Evolutionary conservation across 2,888 invertebrate genomes (phyloP).

Genomic region (Agapostemon virescens): DNA sequence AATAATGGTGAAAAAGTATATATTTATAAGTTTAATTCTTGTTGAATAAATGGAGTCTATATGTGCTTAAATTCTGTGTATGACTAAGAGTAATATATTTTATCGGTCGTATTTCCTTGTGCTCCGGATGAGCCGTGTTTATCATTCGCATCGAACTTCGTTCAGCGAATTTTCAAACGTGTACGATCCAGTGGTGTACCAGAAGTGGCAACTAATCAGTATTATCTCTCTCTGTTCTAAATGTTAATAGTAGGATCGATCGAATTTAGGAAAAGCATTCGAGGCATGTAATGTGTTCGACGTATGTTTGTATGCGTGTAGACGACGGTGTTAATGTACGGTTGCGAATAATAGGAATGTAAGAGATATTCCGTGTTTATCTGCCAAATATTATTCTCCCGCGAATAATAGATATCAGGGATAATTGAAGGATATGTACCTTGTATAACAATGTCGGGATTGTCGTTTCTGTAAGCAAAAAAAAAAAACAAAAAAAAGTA

Average conservation of each 20-base stretch:
- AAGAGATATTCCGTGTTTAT: slow-evolving; percentile 52
- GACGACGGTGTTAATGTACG: slow-evolving; percentile 17
- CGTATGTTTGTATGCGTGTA: slow-evolving; percentile 43
- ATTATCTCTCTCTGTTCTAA: slow-evolving; percentile 61
- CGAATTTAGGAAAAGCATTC: slow-evolving; percentile 40
- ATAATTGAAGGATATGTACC: slow-evolving; percentile 18
- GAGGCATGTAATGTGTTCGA: slow-evolving; percentile 46
- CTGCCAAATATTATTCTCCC: slow-evolving; percentile 54
- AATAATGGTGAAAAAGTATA: background rate
- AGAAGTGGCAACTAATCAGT: slow-evolving; percentile 56
- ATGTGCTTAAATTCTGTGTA: slow-evolving; percentile 15
- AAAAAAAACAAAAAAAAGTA: background rate
- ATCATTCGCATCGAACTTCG: background rate
- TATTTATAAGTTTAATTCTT: slow-evolving; percentile 20
- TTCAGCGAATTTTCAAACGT: slow-evolving; percentile 2
- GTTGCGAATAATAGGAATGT: slow-evolving; percentile 32
- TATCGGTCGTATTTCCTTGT: slow-evolving; percentile 3
- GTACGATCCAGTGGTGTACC: slow-evolving; percentile 47
- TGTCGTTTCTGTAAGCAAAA: slow-evolving; percentile 39
- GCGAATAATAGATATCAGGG: slow-evolving; percentile 33
- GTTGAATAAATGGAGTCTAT: slow-evolving; percentile 21
- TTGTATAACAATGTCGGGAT: slow-evolving; percentile 41
- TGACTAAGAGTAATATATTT: slow-evolving; percentile 4
- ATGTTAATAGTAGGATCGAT: slow-evolving; percentile 58
- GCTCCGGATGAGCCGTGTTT: slow-evolving; percentile 40